Conservation (phyloP, 2,113 vertebrate species). For the Bombycilla garrulus region DNA sequence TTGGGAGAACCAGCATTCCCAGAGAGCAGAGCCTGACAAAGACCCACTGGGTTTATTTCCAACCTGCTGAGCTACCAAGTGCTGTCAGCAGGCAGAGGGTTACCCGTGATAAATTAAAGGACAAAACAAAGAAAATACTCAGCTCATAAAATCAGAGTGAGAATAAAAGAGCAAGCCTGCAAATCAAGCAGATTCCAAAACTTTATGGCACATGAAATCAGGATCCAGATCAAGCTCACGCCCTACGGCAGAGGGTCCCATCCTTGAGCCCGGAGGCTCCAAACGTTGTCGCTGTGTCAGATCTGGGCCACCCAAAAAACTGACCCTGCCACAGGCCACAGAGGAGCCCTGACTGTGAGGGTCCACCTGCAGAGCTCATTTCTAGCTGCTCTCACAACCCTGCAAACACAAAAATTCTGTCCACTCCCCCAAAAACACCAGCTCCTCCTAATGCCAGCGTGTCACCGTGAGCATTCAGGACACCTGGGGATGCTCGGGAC, state of each 20-base stretch:
- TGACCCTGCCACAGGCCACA: neutral
- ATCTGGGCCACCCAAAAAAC: neutral
- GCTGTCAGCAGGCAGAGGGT: neutral
- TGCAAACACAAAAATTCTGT: neutral
- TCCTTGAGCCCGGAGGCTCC: neutral
- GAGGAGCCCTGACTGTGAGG: neutral
- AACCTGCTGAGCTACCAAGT: neutral
- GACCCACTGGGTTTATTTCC: neutral
- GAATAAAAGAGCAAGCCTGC: neutral
- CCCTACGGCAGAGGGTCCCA: no score
- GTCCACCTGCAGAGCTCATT: neutral
- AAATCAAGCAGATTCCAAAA: neutral
- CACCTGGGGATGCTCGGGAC: neutral
- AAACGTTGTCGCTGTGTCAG: fast-evolving
- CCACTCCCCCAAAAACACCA: neutral
- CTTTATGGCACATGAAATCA: neutral
- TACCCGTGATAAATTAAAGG: neutral
- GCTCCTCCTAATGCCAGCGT: neutral
- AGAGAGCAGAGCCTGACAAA: neutral
- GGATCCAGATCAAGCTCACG: neutral
- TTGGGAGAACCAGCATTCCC: neutral
- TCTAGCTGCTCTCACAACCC: neutral
- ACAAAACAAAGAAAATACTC: neutral
- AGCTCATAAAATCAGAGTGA: neutral
- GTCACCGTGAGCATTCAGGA: neutral